Evolutionary conservation across 2,888 invertebrate genomes (phyloP).

Genomic region (Ecdyonurus torrentis): DNA sequence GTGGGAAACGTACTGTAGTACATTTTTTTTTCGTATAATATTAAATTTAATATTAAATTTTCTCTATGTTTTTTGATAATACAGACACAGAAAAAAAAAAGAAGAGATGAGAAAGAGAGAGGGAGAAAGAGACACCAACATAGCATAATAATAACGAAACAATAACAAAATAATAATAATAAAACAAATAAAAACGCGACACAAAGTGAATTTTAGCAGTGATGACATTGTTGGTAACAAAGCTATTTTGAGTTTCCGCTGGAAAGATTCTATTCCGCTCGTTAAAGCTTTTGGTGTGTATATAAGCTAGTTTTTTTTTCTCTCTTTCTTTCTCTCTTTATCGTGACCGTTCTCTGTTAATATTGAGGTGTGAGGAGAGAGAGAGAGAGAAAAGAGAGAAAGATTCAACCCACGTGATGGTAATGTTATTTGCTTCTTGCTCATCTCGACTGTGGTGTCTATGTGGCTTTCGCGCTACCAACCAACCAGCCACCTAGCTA

Average conservation of each 20-base stretch:
- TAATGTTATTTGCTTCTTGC: not conserved
- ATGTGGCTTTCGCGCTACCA: too few relatives aligned
- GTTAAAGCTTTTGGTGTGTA: too few relatives aligned
- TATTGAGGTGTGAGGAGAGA: not conserved
- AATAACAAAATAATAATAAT: not conserved
- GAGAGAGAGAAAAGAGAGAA: not conserved
- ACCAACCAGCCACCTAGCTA: not conserved
- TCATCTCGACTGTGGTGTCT: too few relatives aligned
- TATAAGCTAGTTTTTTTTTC: too few relatives aligned
- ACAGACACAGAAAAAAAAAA: too few relatives aligned
- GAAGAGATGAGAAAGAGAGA: too few relatives aligned
- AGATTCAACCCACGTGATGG: not conserved
- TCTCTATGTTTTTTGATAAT: not conserved
- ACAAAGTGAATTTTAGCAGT: not conserved
- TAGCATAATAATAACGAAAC: not conserved
- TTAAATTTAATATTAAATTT: not conserved
- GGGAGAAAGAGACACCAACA: not conserved
- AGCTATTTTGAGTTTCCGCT: not conserved
- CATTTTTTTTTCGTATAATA: not conserved
- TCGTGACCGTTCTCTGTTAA: too few relatives aligned
- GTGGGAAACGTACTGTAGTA: too few relatives aligned
- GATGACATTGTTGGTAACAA: not conserved
- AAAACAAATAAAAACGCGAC: not conserved
- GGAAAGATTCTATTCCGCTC: not conserved
- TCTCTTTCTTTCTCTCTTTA: too few relatives aligned